Evolutionary conservation across 35 echinoderm and acorn worm genomes (phyloP).

Genomic region (Nesometra sesokonis): DNA sequence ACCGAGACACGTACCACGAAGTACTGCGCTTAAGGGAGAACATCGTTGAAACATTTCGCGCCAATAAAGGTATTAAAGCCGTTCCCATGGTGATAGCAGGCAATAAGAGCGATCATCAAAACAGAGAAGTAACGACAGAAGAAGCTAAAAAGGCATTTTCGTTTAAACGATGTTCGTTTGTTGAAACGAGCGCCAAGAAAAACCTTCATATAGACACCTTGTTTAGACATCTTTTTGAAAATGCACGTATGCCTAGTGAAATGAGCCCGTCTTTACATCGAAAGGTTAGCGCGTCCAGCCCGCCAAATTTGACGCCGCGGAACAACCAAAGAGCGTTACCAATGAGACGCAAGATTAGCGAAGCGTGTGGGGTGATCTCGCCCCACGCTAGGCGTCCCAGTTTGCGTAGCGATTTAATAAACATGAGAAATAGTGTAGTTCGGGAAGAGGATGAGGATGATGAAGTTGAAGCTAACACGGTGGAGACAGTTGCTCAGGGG

Average conservation of each 20-base stretch:
- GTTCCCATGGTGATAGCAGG: conserved; percentile 88
- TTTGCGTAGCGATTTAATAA: conserved; percentile 82
- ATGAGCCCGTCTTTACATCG: conserved; percentile 80
- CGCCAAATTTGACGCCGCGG: conserved; percentile 34
- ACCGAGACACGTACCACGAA: conserved; percentile 76
- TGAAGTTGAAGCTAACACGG: conserved; percentile 29
- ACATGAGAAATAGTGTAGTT: conserved; percentile 48
- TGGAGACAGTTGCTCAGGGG: neutral
- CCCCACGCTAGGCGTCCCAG: conserved; percentile 81
- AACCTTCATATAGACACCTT: conserved; percentile 63
- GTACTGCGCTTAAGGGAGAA: conserved; percentile 62
- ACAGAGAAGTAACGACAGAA: conserved; percentile 59
- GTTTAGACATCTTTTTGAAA: conserved; percentile 70
- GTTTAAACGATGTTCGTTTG: conserved; percentile 55
- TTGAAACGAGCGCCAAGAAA: conserved; percentile 63
- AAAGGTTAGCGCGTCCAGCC: conserved; percentile 24
- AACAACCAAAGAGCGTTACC: conserved; percentile 24
- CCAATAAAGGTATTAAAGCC: conserved; percentile 43
- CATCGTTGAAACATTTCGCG: conserved; percentile 66
- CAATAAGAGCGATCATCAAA: conserved; percentile 55
- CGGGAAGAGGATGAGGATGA: conserved; percentile 72
- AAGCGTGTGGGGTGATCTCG: conserved; percentile 81
- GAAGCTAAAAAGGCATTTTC: conserved; percentile 55
- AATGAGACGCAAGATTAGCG: conserved; percentile 69
- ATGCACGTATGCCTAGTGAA: conserved; percentile 75